These are phyloP conservation scores for Poeciliopsis turrubarensis DNA, from an alignment of 2,113 vertebrate genomes.

Conservation along the genomic window DNA sequence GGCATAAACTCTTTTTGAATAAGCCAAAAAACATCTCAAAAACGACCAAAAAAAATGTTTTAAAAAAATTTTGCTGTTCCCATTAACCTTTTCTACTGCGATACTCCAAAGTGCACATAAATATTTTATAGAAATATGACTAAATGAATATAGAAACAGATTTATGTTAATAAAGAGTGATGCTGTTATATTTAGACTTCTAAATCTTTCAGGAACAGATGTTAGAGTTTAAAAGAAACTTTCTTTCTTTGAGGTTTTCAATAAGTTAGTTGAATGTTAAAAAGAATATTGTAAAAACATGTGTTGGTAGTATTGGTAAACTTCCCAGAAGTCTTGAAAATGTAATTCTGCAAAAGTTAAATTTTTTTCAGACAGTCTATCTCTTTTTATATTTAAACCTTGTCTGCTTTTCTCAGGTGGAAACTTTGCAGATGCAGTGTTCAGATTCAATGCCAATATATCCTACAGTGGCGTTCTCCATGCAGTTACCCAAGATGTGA, in stretches of 20 bases:
- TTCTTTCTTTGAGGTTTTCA: not conserved
- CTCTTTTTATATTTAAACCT: too few species aligned
- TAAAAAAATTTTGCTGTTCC: too few species aligned
- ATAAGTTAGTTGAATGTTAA: not conserved
- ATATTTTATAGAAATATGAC: too few species aligned
- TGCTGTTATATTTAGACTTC: too few species aligned
- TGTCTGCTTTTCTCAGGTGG: constrained; percentile 81
- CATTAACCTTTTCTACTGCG: too few species aligned
- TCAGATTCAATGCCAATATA: constrained; percentile 97
- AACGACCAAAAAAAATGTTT: too few species aligned
- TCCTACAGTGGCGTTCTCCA: constrained; percentile 98
- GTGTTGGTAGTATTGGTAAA: not conserved
- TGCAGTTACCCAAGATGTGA: constrained; percentile 98
- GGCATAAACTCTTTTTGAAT: too few species aligned
- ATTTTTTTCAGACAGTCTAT: not conserved
- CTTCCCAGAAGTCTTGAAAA: not conserved
- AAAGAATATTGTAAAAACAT: not conserved
- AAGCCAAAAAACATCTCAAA: too few species aligned
- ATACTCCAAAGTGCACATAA: too few species aligned
- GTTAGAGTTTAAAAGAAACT: not conserved
- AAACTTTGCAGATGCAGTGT: constrained; percentile 97
- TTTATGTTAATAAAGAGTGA: not conserved
- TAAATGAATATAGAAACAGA: not conserved
- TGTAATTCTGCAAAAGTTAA: too few species aligned
- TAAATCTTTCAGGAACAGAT: too few species aligned